These are phyloP conservation scores for Byasa hedistus DNA, from an alignment of 2,888 invertebrate genomes.

Conservation along the genomic window DNA sequence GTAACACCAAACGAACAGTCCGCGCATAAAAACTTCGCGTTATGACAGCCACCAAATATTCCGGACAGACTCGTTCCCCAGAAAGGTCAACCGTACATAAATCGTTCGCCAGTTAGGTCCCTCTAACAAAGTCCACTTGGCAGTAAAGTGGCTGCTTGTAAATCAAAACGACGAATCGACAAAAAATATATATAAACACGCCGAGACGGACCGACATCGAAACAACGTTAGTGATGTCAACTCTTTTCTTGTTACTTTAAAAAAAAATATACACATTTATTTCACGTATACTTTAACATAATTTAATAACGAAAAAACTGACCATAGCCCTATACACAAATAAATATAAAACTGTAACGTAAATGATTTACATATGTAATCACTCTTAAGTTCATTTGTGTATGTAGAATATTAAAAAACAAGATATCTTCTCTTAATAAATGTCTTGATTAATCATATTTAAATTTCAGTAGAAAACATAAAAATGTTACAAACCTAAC, in stretches of 20 bases:
- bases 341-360: background rate
- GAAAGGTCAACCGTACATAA: conserved; percentile 63
- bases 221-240: conserved; percentile 51
- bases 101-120: conserved; percentile 70
- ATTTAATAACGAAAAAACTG: background rate
- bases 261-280: conserved; percentile 10
- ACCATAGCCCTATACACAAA: background rate
- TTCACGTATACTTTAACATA: background rate
- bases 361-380: background rate
- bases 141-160: conserved; percentile 74
- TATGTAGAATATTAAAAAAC: no score
- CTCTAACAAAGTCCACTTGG: conserved; percentile 73
- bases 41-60: conserved; percentile 71
- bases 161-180: conserved; percentile 75
- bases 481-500: no score
- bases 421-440: no score
- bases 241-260: conserved; percentile 41
- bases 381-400: no score
- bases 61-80: conserved; percentile 65
- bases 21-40: conserved; percentile 51
- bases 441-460: no score
- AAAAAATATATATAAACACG: conserved; percentile 63
- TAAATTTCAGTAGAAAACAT: no score
- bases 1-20: conserved; percentile 36
- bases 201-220: conserved; percentile 57